Evolutionary conservation across 2,888 invertebrate genomes (phyloP).

Genomic region (Lobophora halterata): DNA sequence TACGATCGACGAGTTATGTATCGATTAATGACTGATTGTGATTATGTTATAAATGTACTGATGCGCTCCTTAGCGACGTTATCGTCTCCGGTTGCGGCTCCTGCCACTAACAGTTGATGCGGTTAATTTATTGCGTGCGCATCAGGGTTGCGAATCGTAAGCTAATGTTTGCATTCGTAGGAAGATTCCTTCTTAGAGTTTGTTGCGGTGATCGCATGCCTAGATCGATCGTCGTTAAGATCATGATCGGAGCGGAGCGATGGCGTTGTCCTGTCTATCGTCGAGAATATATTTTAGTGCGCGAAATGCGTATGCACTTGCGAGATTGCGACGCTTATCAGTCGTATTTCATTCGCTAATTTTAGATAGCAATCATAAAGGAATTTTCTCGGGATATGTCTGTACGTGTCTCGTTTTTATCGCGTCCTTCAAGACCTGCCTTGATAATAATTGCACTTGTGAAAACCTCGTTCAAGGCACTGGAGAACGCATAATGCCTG

Average conservation of each 20-base stretch:
- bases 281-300: constrained; percentile 55
- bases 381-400: constrained; percentile 37
- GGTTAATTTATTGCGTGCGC: constrained; percentile 24
- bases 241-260: constrained; percentile 42
- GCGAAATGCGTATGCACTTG: constrained; percentile 45
- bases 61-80: constrained; percentile 31
- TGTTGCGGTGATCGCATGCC: constrained; percentile 43
- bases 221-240: constrained; percentile 41
- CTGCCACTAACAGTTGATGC: constrained; percentile 24
- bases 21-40: constrained; percentile 29
- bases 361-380: constrained; percentile 48
- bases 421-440: constrained; percentile 24
- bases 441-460: constrained; percentile 27
- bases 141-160: constrained; percentile 29
- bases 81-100: constrained; percentile 33
- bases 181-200: constrained; percentile 27
- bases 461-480: constrained; percentile 25
- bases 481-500: constrained; percentile 17
- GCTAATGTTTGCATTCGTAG: constrained; percentile 16
- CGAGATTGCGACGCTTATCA: constrained; percentile 54
- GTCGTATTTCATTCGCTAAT: constrained; percentile 49
- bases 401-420: constrained; percentile 32
- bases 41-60: constrained; percentile 34
- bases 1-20: constrained; percentile 27
- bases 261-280: constrained; percentile 39